A percentile compares a stretch with the other conserved stretches of the same genome.
Evolutionary conservation across 2,888 invertebrate genomes (phyloP).

Genomic region (Pelosia muscerda): DNA sequence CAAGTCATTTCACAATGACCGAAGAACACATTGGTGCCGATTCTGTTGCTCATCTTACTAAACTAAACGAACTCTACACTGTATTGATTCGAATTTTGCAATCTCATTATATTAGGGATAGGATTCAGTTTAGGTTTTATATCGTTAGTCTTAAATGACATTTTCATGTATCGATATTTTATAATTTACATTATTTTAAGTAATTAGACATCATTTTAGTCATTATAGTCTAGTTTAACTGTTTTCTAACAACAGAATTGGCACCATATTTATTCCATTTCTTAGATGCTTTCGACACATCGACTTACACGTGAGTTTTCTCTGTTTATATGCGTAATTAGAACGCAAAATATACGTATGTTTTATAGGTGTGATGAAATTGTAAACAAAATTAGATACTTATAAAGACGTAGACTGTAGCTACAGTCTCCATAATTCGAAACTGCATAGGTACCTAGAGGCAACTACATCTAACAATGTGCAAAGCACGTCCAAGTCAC

Average conservation of each 20-base stretch:
- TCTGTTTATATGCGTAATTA: conserved; percentile 5
- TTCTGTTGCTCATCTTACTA: neutral
- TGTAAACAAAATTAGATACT: conserved; percentile 1
- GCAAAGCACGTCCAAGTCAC: no score
- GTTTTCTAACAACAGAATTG: conserved; percentile 1
- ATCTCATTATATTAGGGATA: neutral
- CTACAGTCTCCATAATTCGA: neutral
- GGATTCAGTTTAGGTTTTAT: no score
- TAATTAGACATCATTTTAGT: no score
- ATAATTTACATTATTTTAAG: no score
- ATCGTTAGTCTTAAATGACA: no score
- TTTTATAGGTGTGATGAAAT: neutral
- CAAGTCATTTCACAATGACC: conserved; percentile 38
- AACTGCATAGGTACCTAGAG: neutral
- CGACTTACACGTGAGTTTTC: conserved; percentile 21
- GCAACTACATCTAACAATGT: neutral
- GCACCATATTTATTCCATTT: conserved; percentile 19
- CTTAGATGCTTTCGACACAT: conserved; percentile 8
- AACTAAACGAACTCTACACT: neutral
- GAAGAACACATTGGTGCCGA: conserved; percentile 2
- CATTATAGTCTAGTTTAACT: neutral
- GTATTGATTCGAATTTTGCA: neutral
- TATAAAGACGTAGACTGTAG: neutral
- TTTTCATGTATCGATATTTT: no score
- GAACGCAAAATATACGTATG: neutral